Evolutionary conservation across 2,888 invertebrate genomes (phyloP).

Genomic region (Plagodis pulveraria): DNA sequence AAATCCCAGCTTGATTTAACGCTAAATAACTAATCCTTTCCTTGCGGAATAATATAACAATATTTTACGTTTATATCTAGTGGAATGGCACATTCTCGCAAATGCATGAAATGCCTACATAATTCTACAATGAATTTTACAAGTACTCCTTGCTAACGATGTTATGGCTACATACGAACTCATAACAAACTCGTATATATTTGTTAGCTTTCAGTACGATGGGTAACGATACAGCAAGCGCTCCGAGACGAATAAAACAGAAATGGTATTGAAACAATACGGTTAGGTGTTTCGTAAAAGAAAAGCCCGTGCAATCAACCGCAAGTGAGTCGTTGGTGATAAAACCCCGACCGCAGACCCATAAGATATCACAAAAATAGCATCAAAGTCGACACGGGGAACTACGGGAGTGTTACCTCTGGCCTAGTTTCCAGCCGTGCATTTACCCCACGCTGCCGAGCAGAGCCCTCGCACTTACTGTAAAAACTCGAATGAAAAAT

Average conservation of each 20-base stretch:
- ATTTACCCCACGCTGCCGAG: slow-evolving; percentile 46
- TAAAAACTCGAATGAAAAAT: slow-evolving; percentile 51
- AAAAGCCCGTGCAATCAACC: slow-evolving; percentile 52
- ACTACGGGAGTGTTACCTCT: slow-evolving; percentile 61
- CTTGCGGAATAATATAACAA: slow-evolving; percentile 54
- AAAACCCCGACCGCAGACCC: slow-evolving; percentile 69
- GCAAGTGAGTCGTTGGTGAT: slow-evolving; percentile 58
- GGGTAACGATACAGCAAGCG: slow-evolving; percentile 11
- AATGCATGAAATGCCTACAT: slow-evolving; percentile 51
- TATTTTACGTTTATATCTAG: slow-evolving; percentile 55
- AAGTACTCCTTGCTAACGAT: slow-evolving; percentile 54
- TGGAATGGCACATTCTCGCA: slow-evolving; percentile 53
- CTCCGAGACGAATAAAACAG: slow-evolving; percentile 15
- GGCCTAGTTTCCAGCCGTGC: slow-evolving; percentile 67
- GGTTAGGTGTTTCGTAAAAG: slow-evolving; percentile 33
- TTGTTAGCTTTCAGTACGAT: slow-evolving; percentile 29
- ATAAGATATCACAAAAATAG: slow-evolving; percentile 73
- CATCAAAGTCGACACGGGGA: slow-evolving; percentile 67
- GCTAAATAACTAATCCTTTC: slow-evolving; percentile 59
- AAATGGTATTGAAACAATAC: slow-evolving; percentile 29
- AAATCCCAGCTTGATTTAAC: slow-evolving; percentile 64
- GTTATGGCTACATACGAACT: slow-evolving; percentile 41
- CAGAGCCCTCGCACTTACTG: slow-evolving; percentile 50
- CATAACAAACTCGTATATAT: no score
- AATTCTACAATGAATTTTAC: slow-evolving; percentile 30